phyloP scores from a whole-genome alignment of 1,140 invertebrate genomes.

The Pollicipes pollicipes region DNA sequence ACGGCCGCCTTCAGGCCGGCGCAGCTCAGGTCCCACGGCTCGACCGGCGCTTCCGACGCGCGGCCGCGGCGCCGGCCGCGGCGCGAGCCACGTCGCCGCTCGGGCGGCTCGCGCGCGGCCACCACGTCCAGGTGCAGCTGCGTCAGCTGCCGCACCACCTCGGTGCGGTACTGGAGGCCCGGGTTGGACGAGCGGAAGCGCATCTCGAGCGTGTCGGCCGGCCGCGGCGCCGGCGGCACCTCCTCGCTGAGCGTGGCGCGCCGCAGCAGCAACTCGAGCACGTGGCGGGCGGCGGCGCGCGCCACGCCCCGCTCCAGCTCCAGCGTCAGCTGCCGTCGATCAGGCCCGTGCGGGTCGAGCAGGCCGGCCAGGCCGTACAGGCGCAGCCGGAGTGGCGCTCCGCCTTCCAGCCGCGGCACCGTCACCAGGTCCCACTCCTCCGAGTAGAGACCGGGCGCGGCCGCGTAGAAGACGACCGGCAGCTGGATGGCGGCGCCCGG shows the following conservation, averaged over 20 bases:
- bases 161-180: conserved; percentile 1
- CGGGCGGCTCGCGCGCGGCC: neutral
- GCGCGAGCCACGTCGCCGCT: too few species aligned
- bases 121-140: neutral
- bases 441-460: neutral
- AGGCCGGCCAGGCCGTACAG: neutral
- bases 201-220: neutral
- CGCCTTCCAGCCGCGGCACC: neutral
- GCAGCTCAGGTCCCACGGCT: neutral
- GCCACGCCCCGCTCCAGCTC: conserved; percentile 8
- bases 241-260: neutral
- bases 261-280: neutral
- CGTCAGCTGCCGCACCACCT: neutral
- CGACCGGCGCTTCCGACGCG: too few species aligned
- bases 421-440: neutral
- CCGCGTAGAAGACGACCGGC: neutral
- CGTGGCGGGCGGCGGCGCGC: conserved; percentile 16
- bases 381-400: neutral
- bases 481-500: neutral
- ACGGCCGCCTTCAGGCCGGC: neutral
- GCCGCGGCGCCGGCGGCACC: neutral
- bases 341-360: conserved; percentile 3
- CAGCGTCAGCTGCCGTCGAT: neutral
- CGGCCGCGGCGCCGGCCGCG: too few species aligned
- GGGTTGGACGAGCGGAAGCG: conserved; percentile 12